Evolutionary conservation across 2,888 invertebrate genomes (phyloP), one percentile per base, ranked within the genome.

Genomic region (Yponomeuta evonymella): DNA sequence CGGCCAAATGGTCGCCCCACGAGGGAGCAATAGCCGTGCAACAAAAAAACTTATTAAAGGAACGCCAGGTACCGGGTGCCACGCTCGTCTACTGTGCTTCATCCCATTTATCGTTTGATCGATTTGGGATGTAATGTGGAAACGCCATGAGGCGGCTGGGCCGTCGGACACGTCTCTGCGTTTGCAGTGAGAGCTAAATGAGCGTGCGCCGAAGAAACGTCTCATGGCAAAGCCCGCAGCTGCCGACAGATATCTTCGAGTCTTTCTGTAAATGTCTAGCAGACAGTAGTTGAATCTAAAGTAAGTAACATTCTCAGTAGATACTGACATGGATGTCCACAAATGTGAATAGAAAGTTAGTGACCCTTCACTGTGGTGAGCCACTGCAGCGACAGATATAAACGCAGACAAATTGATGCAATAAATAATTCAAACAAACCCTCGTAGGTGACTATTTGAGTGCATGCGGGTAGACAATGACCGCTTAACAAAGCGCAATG

Each of bases 1-100:
- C 85, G 82, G 77, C 84, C 86, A 87, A 83, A 88, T 88, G 89
- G 90, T 88, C 89, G 85, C 83, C 86, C 82, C 80, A 85, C 83
- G 83, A 82, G 87, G 86, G 89, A 89, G 88, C 87, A 87, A 84
- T 85, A 83, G 83, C 83, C 86, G 83, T 74, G 76, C 73, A 77
- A 83, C 78, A 83, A 84, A 86, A 86, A 81, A 88, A 79, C 83
- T 77, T 79, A 79, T 81, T 83, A 85, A 86, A 81, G 79, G 81
- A 84, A 80, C 79, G 79, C 83, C 89, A 90, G 89, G 90, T 89
- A 89, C 79, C 81, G 83, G 71, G 48, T 29, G 67, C 62, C 70
- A 30, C 58, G 48, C 12, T 67, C 51, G 51, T 70, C 70, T 70
- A 65, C 33, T 63, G 33, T 8, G 65, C 30, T 11, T 70, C 71